Base-by-base conservation (phyloP, 2,888 invertebrate genomes). In the Leucozona laternaria region DNA sequence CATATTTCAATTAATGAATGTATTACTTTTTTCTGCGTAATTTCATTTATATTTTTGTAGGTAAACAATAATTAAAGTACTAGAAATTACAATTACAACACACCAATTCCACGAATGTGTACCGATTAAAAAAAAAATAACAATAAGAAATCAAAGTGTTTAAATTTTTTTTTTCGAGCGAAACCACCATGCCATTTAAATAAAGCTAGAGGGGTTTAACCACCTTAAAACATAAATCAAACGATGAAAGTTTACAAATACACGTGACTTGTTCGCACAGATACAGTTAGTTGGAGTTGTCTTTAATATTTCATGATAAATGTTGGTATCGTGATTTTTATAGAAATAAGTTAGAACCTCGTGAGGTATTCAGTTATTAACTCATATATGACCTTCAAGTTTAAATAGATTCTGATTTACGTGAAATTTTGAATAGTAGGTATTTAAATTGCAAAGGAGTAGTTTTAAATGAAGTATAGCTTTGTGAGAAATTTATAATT, bases 201-300 rank as follows among this genome's bases (percentile, higher is more conserved):
- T 40, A 7, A 25, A 22, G 4, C 8, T 22, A 13, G 2, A 53
- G 5, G 37, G 5, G 37, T 6, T 22, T 20, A 37, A 37, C 34
- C 37, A 60, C 34, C 34, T 60, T 60, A 13, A 34, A 17, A 60
- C 7, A 20, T 1, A 60, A 37, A 22, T 15, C 37, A 11, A 60
- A 60, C 20, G 22, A 60, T 37, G 17, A 20, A 37, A 60, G 8
- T 37, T 37, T 15, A 22, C 4, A 60, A 40, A 15, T 20, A 40
- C 60, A 60, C 40, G 40, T 60, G 60, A 60, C 60, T 25, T 7
- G 60, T 40, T 60, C 60, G 22, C 60, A 60, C 22, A 60, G 37
- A 60, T 37, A 37, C 15, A 53, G 15, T 55, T 57, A 57, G 10
- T 57, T 55, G 17, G 28, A 40, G 20, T 31, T 22, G 7, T 60